Percentiles rank a stretch among this genome's conserved stretches.
phyloP scores from a whole-genome alignment of 2,797 vertebrate genomes.

The Rhinichthys osculus region DNA sequence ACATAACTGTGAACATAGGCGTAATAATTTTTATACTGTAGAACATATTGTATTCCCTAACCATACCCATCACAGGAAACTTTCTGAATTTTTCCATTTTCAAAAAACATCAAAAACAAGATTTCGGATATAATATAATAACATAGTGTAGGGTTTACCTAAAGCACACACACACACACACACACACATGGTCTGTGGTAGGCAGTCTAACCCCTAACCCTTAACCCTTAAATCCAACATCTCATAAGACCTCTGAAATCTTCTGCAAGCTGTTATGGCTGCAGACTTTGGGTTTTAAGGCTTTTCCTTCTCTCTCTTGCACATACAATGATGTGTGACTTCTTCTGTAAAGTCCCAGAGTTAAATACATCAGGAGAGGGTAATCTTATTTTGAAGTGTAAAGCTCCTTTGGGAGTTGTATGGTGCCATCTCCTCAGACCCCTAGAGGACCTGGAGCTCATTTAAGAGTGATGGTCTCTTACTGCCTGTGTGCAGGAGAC shows the following conservation, averaged over 20 bases:
- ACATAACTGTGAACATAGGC: no score
- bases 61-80: no score
- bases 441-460: slow-evolving; percentile 20
- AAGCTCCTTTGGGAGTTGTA: slow-evolving; percentile 34
- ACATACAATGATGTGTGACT: slow-evolving; percentile 40
- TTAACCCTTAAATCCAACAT: neutral
- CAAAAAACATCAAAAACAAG: neutral
- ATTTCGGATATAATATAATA: neutral
- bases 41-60: no score
- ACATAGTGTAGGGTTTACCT: neutral
- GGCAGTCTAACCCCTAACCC: neutral
- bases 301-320: slow-evolving; percentile 2
- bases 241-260: slow-evolving; percentile 1
- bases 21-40: no score
- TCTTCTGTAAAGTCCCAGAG: slow-evolving; percentile 40
- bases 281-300: neutral
- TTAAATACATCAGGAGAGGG: slow-evolving; percentile 52
- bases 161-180: neutral
- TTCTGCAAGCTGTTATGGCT: neutral
- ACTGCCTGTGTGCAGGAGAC: neutral
- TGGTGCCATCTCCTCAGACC: slow-evolving; percentile 22
- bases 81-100: no score
- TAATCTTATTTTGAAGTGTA: slow-evolving; percentile 53
- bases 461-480: slow-evolving; percentile 17
- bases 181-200: no score